These are phyloP conservation scores for Dione vanillae DNA, from an alignment of 2,888 invertebrate genomes.

Conservation along the genomic window DNA sequence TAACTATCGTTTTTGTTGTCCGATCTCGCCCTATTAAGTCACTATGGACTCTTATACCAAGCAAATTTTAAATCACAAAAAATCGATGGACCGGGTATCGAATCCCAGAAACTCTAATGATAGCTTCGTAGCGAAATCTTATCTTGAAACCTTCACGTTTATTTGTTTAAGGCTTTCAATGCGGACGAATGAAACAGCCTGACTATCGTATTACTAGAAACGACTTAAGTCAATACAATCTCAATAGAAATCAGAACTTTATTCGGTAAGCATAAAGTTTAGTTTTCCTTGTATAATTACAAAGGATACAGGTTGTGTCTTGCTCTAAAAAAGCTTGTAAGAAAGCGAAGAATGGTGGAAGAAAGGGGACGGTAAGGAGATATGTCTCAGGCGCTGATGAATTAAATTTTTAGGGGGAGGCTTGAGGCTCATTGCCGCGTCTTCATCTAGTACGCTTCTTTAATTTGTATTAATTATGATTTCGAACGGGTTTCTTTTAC, in stretches of 20 bases:
- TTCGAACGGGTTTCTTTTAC: conserved; percentile 53
- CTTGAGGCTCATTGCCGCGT: conserved; percentile 73
- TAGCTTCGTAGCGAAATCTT: conserved; percentile 74
- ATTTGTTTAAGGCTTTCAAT: conserved; percentile 83
- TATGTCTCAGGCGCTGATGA: conserved; percentile 81
- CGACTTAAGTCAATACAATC: conserved; percentile 47
- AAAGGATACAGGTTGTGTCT: conserved; percentile 64
- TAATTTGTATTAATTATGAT: conserved; percentile 78
- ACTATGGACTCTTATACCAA: not conserved
- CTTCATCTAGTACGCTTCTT: conserved; percentile 76
- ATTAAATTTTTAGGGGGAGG: conserved; percentile 84
- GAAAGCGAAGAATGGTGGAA: conserved; percentile 77
- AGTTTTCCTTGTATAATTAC: conserved; percentile 41
- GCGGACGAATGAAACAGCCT: conserved; percentile 80
- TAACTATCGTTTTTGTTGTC: no score
- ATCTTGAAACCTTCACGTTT: conserved; percentile 74
- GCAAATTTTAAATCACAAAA: not conserved
- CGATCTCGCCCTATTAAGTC: no score
- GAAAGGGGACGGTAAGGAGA: conserved; percentile 79
- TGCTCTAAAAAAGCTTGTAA: conserved; percentile 81
- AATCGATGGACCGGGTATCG: conserved; percentile 28
- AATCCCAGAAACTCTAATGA: conserved; percentile 58
- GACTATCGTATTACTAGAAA: conserved; percentile 61
- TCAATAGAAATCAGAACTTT: conserved; percentile 41
- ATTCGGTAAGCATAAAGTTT: conserved; percentile 23